Percentiles rank a stretch among this genome's conserved stretches.
Evolutionary conservation across 2,888 invertebrate genomes (phyloP).

Genomic region (Dyspetes luteomarginatus): DNA sequence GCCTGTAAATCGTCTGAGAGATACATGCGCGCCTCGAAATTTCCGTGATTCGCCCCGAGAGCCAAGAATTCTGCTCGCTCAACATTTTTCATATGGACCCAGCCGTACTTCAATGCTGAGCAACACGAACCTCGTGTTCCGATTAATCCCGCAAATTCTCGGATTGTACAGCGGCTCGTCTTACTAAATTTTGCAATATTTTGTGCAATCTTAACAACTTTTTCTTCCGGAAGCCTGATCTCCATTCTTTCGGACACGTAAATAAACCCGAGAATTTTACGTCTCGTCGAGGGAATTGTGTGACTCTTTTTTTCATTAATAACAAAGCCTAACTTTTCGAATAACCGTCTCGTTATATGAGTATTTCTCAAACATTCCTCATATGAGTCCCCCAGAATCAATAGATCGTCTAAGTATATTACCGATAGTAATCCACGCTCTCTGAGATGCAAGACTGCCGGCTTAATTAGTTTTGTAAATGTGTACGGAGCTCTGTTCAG

Average conservation of each 20-base stretch:
- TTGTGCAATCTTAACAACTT: conserved; percentile 4
- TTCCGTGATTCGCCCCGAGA: not conserved
- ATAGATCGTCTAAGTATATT: conserved; percentile 60
- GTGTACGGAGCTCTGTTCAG: conserved; percentile 22
- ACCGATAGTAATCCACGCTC: conserved; percentile 19
- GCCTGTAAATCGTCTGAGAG: conserved; percentile 9
- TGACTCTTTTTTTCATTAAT: conserved; percentile 52
- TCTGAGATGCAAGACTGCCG: conserved; percentile 38
- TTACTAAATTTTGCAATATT: conserved; percentile 14
- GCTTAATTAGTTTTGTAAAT: conserved; percentile 39
- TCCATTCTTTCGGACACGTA: conserved; percentile 38
- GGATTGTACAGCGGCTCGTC: conserved; percentile 37
- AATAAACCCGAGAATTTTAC: conserved; percentile 41
- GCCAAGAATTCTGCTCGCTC: conserved; percentile 41
- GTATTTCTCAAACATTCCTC: conserved; percentile 37
- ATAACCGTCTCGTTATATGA: conserved; percentile 15
- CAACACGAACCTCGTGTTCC: conserved; percentile 46
- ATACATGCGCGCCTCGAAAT: conserved; percentile 36
- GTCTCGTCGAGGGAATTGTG: conserved; percentile 1
- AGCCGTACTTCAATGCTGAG: conserved; percentile 54
- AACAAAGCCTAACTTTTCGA: conserved; percentile 52
- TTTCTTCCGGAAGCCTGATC: conserved; percentile 43
- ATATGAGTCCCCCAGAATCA: conserved; percentile 43
- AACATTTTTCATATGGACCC: conserved; percentile 37
- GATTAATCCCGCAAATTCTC: conserved; percentile 45